Evolutionary conservation across 2,113 vertebrate species (phyloP), one percentile per base, ranked within the genome.

Genomic region (Macroglossus sobrinus): DNA sequence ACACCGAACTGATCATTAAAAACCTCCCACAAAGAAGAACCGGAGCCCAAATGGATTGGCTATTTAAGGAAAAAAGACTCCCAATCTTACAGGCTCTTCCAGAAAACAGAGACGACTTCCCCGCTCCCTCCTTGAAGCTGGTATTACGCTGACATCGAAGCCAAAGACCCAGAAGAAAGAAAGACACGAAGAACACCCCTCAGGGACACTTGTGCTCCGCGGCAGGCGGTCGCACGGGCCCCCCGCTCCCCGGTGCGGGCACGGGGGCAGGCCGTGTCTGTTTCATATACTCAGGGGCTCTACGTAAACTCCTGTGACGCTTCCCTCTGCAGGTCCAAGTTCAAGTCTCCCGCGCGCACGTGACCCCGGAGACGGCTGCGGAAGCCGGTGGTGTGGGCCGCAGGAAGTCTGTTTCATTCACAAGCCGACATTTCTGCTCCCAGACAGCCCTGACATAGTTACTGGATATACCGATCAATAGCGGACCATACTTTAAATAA

Each of bases 231-330:
- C 45, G 8, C 7, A 45, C 45, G 2, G 45, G 45, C 7, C 45
- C 45, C 45, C 45, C 8, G 7, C 45, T 45, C 2, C 45, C 45
- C 11, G 11, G 11, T 10, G 45, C 45, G 45, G 45, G 45, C 45
- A 45, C 9, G 7, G 8, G 45, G 45, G 11, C 45, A 45, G 45
- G 30, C 53, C 12, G 2, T 11, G 26, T 43, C 35, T 24, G 10
- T 0, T 4, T 3, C 6, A n/a, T 0, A 10, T 33, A 40, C 30
- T 14, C 4, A 0, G 18, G 61, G 24, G 35, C 38, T 28, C 40
- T 19, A 40, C 38, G 40, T 1, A 5, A 53, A 33, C 30, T 55
- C 45, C 57, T 33, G 13, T 30, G 75, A 12, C 26, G 38, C 64
- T 57, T 13, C 7, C 1, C 5, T 2, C 38, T 4, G 21, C 0